These are phyloP conservation scores for Bathynomus jamesi DNA, from an alignment of 1,140 invertebrate genomes.

Conservation along the genomic window DNA sequence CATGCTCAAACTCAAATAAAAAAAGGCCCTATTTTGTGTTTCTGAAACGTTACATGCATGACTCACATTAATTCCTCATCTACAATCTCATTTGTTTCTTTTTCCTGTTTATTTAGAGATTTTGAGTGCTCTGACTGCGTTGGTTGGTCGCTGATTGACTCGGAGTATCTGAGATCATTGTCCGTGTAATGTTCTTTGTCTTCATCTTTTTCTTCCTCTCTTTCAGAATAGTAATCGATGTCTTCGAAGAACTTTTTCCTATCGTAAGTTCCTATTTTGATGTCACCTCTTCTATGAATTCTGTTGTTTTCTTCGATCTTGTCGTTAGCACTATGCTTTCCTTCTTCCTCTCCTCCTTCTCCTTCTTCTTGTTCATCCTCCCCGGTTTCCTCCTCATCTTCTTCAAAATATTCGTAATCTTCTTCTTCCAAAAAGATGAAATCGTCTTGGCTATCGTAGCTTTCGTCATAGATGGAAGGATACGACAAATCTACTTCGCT, in stretches of 20 bases:
- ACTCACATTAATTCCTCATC: background rate
- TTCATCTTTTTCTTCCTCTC: background rate
- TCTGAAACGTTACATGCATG: too few species aligned
- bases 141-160: background rate
- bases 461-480: conserved; percentile 42
- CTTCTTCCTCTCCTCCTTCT: conserved; percentile 5
- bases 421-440: conserved; percentile 42
- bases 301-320: conserved; percentile 15
- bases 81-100: background rate
- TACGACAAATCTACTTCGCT: conserved; percentile 38
- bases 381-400: conserved; percentile 42
- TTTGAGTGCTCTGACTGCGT: background rate
- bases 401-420: conserved; percentile 42
- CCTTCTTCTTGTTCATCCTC: conserved; percentile 22
- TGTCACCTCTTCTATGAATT: conserved; percentile 15
- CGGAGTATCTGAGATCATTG: too few species aligned
- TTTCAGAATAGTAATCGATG: conserved; percentile 1
- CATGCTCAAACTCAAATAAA: too few species aligned
- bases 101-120: background rate
- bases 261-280: background rate
- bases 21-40: too few species aligned
- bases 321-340: conserved; percentile 27
- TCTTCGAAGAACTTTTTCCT: background rate
- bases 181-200: background rate
- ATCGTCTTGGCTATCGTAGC: conserved; percentile 42